Percentiles rank a stretch among this genome's conserved stretches.
These are phyloP conservation scores for Anhinga rufa DNA, from an alignment of 2,113 vertebrate genomes.

Conservation along the genomic window DNA sequence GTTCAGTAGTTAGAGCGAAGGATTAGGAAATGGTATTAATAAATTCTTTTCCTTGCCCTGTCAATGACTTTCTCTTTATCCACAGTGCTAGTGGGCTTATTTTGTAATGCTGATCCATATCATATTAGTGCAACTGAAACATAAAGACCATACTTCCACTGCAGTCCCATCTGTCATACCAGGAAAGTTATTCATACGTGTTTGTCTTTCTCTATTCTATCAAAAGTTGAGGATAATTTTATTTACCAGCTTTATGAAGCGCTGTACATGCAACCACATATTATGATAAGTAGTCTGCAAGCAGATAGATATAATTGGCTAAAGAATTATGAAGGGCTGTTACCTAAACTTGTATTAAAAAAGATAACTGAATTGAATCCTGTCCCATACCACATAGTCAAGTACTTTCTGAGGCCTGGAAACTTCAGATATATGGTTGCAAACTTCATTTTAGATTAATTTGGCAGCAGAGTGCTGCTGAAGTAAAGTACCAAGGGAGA, in stretches of 20 bases:
- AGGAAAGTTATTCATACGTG: neutral
- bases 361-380: neutral
- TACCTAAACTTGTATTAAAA: neutral
- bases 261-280: neutral
- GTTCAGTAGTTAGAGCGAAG: neutral
- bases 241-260: neutral
- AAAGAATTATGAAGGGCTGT: neutral
- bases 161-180: neutral
- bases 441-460: neutral
- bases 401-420: neutral
- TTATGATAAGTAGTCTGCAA: neutral
- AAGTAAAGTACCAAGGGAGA: neutral
- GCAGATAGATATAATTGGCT: neutral
- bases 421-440: neutral
- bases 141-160: neutral
- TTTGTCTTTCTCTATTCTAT: neutral
- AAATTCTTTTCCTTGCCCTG: neutral
- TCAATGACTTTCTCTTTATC: neutral
- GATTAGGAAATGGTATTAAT: neutral
- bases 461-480: neutral
- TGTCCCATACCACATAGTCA: neutral
- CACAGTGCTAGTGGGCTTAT: neutral
- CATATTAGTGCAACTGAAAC: neutral
- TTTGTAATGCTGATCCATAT: neutral
- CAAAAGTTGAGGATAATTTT: neutral